Conservation (phyloP, 2,797 vertebrate species). For the Valencia hispanica region DNA sequence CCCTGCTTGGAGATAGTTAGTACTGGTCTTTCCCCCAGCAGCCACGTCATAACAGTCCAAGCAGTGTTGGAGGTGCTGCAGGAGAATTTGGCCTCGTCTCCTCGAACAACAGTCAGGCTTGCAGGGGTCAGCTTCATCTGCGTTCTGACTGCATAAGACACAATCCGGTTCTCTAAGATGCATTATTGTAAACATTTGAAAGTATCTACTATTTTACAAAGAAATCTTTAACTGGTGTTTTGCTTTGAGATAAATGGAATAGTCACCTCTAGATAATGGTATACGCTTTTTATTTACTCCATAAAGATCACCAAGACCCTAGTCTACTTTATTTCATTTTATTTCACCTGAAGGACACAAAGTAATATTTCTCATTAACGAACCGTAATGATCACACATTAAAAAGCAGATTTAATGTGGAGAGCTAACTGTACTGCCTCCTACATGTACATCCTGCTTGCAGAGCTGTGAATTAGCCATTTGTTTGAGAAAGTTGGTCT, state of each 20-base stretch:
- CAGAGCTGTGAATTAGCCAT: slow-evolving; percentile 61
- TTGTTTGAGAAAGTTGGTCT: slow-evolving; percentile 55
- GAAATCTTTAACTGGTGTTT: background rate
- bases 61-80: slow-evolving; percentile 47
- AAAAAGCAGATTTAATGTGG: slow-evolving; percentile 39
- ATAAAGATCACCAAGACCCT: background rate
- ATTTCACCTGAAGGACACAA: background rate
- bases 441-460: slow-evolving; percentile 24
- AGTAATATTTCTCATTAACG: no score
- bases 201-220: background rate
- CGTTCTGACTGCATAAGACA: slow-evolving; percentile 22
- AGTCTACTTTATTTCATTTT: background rate
- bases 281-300: background rate
- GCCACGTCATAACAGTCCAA: slow-evolving; percentile 74
- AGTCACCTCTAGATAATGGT: background rate
- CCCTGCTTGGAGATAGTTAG: slow-evolving; percentile 51
- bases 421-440: slow-evolving; percentile 39
- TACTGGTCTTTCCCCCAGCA: slow-evolving; percentile 31
- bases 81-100: slow-evolving; percentile 60
- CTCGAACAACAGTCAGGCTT: slow-evolving; percentile 52
- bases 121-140: slow-evolving; percentile 54
- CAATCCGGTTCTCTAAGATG: background rate
- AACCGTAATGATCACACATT: no score
- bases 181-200: background rate
- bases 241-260: background rate